These are phyloP conservation scores for Columba livia DNA, from an alignment of 2,113 vertebrate genomes.

Conservation along the genomic window DNA sequence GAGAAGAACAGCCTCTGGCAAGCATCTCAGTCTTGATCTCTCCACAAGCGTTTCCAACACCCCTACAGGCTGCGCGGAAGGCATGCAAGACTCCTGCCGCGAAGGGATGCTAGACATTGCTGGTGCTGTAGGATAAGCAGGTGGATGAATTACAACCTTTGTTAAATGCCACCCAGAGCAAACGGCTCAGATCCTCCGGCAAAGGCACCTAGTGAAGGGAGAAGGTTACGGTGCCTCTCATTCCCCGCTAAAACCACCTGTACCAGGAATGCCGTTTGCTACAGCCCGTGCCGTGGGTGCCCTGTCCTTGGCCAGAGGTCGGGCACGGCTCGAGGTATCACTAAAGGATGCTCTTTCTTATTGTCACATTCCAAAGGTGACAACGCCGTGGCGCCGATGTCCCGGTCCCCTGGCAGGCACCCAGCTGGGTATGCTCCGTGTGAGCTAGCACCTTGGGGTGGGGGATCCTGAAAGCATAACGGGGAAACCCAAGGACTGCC, in stretches of 20 bases:
- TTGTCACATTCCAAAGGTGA: background rate
- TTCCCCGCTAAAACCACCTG: background rate
- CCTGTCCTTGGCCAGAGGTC: background rate
- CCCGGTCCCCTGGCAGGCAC: background rate
- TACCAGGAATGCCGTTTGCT: background rate
- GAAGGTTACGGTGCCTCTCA: background rate
- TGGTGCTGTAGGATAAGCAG: background rate
- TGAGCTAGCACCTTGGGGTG: background rate
- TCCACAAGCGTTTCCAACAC: background rate
- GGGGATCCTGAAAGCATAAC: background rate
- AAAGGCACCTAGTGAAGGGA: background rate
- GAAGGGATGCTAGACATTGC: background rate
- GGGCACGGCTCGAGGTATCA: rapidly evolving
- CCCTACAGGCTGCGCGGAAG: background rate
- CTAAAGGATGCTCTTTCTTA: background rate
- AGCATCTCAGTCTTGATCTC: background rate
- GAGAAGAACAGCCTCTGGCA: background rate
- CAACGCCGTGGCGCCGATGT: rapidly evolving
- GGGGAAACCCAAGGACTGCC: background rate
- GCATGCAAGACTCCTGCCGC: background rate
- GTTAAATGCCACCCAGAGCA: background rate
- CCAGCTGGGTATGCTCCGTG: background rate
- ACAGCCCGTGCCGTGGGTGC: background rate
- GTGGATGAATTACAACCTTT: background rate
- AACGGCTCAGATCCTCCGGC: background rate